Conservation (phyloP, 2,888 invertebrate species). For the Acanthosepion esculentum region DNA sequence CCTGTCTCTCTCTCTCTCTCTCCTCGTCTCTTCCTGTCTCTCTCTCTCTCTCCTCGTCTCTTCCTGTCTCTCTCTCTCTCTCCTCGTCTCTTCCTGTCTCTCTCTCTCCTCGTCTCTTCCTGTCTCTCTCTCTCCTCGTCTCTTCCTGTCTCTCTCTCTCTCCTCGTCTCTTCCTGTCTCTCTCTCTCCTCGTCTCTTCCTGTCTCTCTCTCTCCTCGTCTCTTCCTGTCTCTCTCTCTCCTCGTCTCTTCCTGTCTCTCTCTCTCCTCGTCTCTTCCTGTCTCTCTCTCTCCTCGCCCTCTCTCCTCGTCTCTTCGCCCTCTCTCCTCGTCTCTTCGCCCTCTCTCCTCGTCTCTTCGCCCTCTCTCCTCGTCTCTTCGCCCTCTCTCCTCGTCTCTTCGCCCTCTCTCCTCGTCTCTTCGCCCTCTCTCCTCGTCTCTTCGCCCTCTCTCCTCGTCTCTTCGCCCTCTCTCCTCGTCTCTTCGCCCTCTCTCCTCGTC, state of each 20-base stretch:
- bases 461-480: not conserved
- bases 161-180: too few species aligned
- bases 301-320: too few species aligned
- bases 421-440: too few species aligned
- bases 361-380: not conserved
- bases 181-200: too few species aligned
- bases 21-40: not conserved
- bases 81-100: not conserved
- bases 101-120: not conserved
- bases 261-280: not conserved
- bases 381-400: not conserved
- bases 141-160: not conserved
- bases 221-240: too few species aligned
- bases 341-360: not conserved
- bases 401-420: too few species aligned
- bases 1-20: not conserved
- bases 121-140: not conserved
- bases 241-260: not conserved
- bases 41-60: not conserved
- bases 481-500: too few species aligned
- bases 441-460: rapidly evolving
- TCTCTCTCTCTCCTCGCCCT: too few species aligned
- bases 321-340: too few species aligned
- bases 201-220: too few species aligned
- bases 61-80: not conserved